Evolutionary conservation across 2,113 vertebrate species (phyloP).

Genomic region (Thunnus thynnus): DNA sequence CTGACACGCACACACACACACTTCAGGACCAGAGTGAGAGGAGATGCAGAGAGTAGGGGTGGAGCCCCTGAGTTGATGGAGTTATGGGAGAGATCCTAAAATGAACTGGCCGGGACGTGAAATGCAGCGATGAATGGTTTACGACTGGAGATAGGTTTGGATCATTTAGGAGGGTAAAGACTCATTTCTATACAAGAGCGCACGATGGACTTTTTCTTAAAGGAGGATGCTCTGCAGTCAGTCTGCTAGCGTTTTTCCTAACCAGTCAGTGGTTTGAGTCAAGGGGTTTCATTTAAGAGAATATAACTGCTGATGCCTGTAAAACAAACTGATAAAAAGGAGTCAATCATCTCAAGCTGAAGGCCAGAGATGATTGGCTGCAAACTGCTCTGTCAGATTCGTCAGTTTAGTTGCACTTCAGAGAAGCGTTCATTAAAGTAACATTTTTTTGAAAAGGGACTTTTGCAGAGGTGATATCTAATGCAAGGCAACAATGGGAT

Average conservation of each 20-base stretch:
- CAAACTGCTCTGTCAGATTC: constrained; percentile 7
- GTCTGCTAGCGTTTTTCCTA: background rate
- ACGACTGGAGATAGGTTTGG: constrained; percentile 28
- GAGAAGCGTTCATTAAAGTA: background rate
- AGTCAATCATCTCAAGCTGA: background rate
- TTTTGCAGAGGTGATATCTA: constrained; percentile 24
- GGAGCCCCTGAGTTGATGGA: constrained; percentile 60
- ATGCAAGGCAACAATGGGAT: constrained; percentile 81
- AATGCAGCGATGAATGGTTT: constrained; percentile 32
- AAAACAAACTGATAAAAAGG: constrained; percentile 3
- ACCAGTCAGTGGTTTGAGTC: constrained; percentile 37
- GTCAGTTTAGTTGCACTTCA: background rate
- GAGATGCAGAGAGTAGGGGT: constrained; percentile 41
- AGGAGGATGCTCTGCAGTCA: constrained; percentile 31
- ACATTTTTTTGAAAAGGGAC: background rate
- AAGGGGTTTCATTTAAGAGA: constrained; percentile 50
- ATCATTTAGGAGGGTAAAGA: constrained; percentile 22
- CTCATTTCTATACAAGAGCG: constrained; percentile 6
- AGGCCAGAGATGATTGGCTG: constrained; percentile 38
- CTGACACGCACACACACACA: constrained; percentile 19
- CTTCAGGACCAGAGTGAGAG: constrained; percentile 35
- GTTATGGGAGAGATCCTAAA: constrained; percentile 50
- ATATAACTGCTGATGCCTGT: constrained; percentile 61
- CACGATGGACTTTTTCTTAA: constrained; percentile 37
- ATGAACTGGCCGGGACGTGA: constrained; percentile 25